Percentiles rank a stretch among this genome's conserved stretches.
phyloP scores from a whole-genome alignment of 2,113 vertebrate species.

The Hippocampus mohnikei region DNA sequence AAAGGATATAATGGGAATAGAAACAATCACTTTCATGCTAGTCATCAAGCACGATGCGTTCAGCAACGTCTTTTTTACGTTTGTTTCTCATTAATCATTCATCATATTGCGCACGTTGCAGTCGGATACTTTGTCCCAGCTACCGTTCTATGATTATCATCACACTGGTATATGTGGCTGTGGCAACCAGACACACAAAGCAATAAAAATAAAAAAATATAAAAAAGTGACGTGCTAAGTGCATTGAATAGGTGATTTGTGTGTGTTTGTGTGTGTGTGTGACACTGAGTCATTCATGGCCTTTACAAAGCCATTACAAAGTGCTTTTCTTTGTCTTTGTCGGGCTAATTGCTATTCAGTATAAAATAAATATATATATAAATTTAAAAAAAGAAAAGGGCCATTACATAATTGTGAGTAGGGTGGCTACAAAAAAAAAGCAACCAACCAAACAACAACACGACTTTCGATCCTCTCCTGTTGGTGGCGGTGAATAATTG shows the following conservation, averaged over 20 bases:
- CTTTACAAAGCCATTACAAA: not conserved
- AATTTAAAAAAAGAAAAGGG: constrained; percentile 19
- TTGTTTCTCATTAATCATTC: not conserved
- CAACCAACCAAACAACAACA: not conserved
- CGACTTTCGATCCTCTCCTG: constrained; percentile 11
- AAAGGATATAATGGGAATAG: not conserved
- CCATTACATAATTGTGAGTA: constrained; percentile 5
- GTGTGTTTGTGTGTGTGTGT: not conserved
- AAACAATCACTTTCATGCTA: not conserved
- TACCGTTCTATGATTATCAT: not conserved
- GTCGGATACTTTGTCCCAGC: too few relatives aligned
- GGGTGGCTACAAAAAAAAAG: constrained; percentile 12
- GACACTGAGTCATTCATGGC: not conserved
- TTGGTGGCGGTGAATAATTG: constrained; percentile 26
- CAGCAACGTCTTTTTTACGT: not conserved
- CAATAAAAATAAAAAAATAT: too few relatives aligned
- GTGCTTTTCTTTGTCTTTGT: not conserved
- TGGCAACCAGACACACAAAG: not conserved
- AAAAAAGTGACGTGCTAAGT: too few relatives aligned
- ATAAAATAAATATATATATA: not conserved
- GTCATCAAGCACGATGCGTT: not conserved
- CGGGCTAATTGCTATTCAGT: not conserved
- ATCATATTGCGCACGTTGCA: not conserved
- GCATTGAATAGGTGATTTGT: not conserved
- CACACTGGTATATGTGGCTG: not conserved